Evolutionary conservation across 1,140 invertebrate species (phyloP).

Genomic region (Bombyx mori): ASM3026992v2 NC_085121.1:13325501-13326000

Average conservation of each 20-base stretch:
- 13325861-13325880: conserved; percentile 65
- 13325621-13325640: conserved; percentile 51
- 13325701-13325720: conserved; percentile 50
- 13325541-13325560: conserved; percentile 70
- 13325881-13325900: conserved; percentile 31
- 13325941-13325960: neutral
- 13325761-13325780: conserved; percentile 50
- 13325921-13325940: conserved; percentile 51
- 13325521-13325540: conserved; percentile 63
- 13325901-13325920: conserved; percentile 65
- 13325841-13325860: conserved; percentile 69
- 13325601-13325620: conserved; percentile 17
- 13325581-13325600: conserved; percentile 25
- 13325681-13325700: conserved; percentile 23
- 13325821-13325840: conserved; percentile 57
- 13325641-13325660: conserved; percentile 55
- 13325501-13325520: conserved; percentile 69
- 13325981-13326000: too few relatives aligned
- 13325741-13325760: conserved; percentile 25
- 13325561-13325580: conserved; percentile 51
- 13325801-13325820: conserved; percentile 14
- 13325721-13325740: conserved; percentile 57
- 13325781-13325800: conserved; percentile 41
- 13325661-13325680: conserved; percentile 40
- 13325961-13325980: too few relatives aligned